Base-by-base conservation (phyloP, 2,113 vertebrate species). In the Archocentrus centrarchus region DNA sequence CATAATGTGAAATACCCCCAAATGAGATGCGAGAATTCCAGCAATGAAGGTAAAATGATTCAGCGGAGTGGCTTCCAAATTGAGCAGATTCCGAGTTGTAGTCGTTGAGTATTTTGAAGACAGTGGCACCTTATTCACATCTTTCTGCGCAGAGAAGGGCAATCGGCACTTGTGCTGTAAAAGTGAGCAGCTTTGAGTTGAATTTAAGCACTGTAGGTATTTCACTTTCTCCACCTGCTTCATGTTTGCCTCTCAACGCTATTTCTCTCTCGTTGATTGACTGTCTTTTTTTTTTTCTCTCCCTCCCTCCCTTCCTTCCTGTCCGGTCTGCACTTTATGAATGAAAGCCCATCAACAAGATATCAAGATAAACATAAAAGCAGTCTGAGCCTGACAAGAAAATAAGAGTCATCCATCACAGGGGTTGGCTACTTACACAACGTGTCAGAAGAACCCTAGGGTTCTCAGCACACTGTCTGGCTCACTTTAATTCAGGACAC, bases 381-480 rank as follows among this genome's bases (percentile, higher is more conserved):
- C 79, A 76, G 84, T 93, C 86, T 89, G 73, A 90, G 88, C 87
- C 85, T 94, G 95, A 95, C 95, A 94, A 91, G 93, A 94, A 95
- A 95, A 96, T 95, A 93, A 90, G 87, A 95, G 86, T 91, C 94
- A 95, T 95, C 93, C 92, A 95, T 96, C 96, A 95, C 91, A 83
- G 78, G 83, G 79, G 37, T 41, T 30, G 81, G 83, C 84, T 91
- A 86, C 89, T 95, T 94, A 93, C 93, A 90, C 83, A 50, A 83
- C 76, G 63, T 93, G 94, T 95, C 93, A 94, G 83, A 84, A 79
- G 44, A 89, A 91, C 85, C 91, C 81, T 11, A 44, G 87, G 84
- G 77, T 86, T 73, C 83, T 87, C 50, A 70, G 75, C 80, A 77
- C 61, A 20, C 77, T 18, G 66, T 80, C 86, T 66, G 68, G 32